phyloP scores from a whole-genome alignment of 1,140 invertebrate species.

The Sycophila sp. region DNA sequence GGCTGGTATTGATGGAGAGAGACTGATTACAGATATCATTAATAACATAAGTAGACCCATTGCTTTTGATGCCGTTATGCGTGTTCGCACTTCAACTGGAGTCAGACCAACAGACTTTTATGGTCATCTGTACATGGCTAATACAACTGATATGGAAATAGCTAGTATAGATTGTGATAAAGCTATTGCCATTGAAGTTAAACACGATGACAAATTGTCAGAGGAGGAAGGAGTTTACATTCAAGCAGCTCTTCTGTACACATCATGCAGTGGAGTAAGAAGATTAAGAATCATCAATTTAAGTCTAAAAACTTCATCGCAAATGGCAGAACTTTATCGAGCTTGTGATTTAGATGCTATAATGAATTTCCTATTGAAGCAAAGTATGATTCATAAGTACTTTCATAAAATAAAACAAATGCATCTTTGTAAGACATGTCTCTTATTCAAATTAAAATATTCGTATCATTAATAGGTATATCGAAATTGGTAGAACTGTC shows the following conservation, averaged over 20 bases:
- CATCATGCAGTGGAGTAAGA: conserved; percentile 89
- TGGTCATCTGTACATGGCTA: conserved; percentile 98
- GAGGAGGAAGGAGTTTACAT: conserved; percentile 92
- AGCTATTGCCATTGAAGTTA: conserved; percentile 92
- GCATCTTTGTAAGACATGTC: not conserved
- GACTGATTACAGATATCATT: conserved; percentile 87
- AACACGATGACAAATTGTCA: conserved; percentile 97
- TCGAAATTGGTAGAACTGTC: conserved; percentile 79
- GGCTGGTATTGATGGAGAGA: conserved; percentile 90
- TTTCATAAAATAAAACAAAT: not conserved
- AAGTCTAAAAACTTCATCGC: conserved; percentile 86
- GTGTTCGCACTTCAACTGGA: conserved; percentile 94
- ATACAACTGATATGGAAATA: conserved; percentile 96
- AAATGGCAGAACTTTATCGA: conserved; percentile 93
- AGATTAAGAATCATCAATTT: conserved; percentile 93
- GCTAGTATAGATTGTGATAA: conserved; percentile 86
- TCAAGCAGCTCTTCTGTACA: conserved; percentile 94
- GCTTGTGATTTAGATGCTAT: conserved; percentile 93
- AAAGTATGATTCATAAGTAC: conserved; percentile 75
- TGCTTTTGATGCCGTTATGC: conserved; percentile 95
- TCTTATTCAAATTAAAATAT: not conserved
- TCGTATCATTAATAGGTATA: conserved; percentile 64
- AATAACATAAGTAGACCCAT: conserved; percentile 82
- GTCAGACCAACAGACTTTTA: conserved; percentile 96
- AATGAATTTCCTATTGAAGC: conserved; percentile 94